These are phyloP conservation scores for Apotomis betuletana DNA, from an alignment of 2,888 invertebrate genomes.

Conservation along the genomic window DNA sequence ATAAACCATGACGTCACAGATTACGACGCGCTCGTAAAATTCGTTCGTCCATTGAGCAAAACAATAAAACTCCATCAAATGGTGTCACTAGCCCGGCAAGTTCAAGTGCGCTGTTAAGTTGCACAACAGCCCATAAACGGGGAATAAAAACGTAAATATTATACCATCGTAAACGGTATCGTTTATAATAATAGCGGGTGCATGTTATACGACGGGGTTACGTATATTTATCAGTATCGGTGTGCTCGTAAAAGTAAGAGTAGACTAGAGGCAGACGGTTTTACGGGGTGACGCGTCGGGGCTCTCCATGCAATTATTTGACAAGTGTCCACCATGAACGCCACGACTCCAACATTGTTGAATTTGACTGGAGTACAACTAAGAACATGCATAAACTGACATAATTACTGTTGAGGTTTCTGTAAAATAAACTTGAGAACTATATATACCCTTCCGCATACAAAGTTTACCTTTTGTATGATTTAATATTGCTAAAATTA, in stretches of 20 bases:
- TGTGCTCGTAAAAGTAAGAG: slow-evolving; percentile 72
- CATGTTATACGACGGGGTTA: slow-evolving; percentile 53
- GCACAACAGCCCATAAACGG: slow-evolving; percentile 78
- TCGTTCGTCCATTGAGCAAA: slow-evolving; percentile 77
- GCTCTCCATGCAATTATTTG: slow-evolving; percentile 36
- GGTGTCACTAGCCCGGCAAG: slow-evolving; percentile 80
- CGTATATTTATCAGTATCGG: slow-evolving; percentile 79
- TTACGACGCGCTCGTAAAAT: slow-evolving; percentile 79
- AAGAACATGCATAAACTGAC: slow-evolving; percentile 5
- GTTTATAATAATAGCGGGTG: slow-evolving; percentile 64
- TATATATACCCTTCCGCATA: background rate
- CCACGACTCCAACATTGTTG: slow-evolving; percentile 3
- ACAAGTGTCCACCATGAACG: slow-evolving; percentile 32
- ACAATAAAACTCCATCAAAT: slow-evolving; percentile 82
- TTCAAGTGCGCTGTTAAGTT: slow-evolving; percentile 82
- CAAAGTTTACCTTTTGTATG: background rate
- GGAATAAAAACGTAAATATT: slow-evolving; percentile 76
- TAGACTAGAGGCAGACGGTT: slow-evolving; percentile 80
- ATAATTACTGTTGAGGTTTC: slow-evolving; percentile 15
- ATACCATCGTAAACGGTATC: slow-evolving; percentile 61
- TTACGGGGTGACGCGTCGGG: slow-evolving; percentile 59
- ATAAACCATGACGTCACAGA: slow-evolving; percentile 71
- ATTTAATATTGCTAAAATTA: background rate
- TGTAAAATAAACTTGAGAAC: slow-evolving; percentile 1
- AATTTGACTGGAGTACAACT: slow-evolving; percentile 10